A percentile compares a stretch with the other conserved stretches of the same genome.
These are phyloP conservation scores for Aldabrachelys gigantea DNA, from an alignment of 2,113 vertebrate species.

Conservation along the genomic window DNA sequence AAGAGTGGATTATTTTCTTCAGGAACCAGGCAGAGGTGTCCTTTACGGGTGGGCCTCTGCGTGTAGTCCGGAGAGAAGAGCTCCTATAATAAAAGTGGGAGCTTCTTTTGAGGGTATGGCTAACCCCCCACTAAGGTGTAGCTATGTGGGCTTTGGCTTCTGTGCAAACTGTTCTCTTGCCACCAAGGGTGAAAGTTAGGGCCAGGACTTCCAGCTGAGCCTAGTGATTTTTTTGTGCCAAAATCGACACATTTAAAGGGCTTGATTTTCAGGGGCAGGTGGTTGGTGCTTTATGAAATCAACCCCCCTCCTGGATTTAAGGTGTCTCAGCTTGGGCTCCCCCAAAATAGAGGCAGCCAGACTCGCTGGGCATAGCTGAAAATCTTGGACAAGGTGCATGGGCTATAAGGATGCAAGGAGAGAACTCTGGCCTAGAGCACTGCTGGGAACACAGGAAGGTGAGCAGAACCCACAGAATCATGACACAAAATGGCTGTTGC, in stretches of 20 bases:
- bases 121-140: not conserved
- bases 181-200: not conserved
- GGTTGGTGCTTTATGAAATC: fast-evolving
- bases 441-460: too few relatives aligned
- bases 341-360: not conserved
- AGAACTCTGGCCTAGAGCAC: too few relatives aligned
- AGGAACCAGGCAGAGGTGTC: not conserved
- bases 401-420: too few relatives aligned
- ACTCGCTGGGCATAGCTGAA: not conserved
- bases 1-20: not conserved
- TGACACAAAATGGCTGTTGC: too few relatives aligned
- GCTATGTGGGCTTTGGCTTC: not conserved
- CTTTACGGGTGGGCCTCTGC: not conserved
- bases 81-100: not conserved
- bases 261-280: not conserved
- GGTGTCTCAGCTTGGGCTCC: not conserved
- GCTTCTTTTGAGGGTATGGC: not conserved
- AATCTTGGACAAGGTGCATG: too few relatives aligned
- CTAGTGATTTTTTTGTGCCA: fast-evolving
- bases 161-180: not conserved
- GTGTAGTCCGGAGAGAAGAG: not conserved
- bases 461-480: too few relatives aligned
- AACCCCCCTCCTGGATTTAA: fast-evolving
- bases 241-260: not conserved
- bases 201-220: not conserved